Percentiles rank a stretch among this genome's conserved stretches.
These are phyloP conservation scores for Scaptomyza cyrtandrae DNA, from an alignment of 2,888 invertebrate species.

Conservation along the genomic window DNA sequence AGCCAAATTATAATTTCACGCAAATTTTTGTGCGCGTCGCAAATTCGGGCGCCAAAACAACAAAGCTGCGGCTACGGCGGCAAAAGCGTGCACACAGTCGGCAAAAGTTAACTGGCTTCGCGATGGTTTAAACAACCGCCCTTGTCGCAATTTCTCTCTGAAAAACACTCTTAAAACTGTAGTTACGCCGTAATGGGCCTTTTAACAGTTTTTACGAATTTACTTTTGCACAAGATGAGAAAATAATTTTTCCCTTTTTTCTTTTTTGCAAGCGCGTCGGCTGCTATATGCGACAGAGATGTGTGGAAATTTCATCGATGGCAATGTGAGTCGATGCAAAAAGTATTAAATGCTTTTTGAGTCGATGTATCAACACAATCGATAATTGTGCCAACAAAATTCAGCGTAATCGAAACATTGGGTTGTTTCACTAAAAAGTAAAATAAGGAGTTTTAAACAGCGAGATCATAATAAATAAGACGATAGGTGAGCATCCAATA, in stretches of 20 bases:
- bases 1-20: constrained; percentile 35
- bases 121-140: background rate
- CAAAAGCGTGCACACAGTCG: constrained; percentile 67
- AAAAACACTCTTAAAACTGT: constrained; percentile 1
- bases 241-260: constrained; percentile 25
- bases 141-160: background rate
- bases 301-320: constrained; percentile 38
- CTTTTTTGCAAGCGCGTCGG: constrained; percentile 63
- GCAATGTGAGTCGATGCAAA: constrained; percentile 1
- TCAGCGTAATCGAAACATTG: background rate
- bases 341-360: background rate
- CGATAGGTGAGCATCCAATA: background rate
- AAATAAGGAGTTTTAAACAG: background rate
- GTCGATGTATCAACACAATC: background rate
- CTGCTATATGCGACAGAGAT: constrained; percentile 49
- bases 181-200: background rate
- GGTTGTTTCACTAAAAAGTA: background rate
- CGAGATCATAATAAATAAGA: background rate
- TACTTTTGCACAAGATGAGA: constrained; percentile 37
- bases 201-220: constrained; percentile 20
- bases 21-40: constrained; percentile 60
- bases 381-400: background rate
- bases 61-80: constrained; percentile 63
- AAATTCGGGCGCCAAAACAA: constrained; percentile 79
- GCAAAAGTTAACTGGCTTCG: constrained; percentile 28